phyloP scores from a whole-genome alignment of 2,797 vertebrate species.

The Acanthornis magna region DNA sequence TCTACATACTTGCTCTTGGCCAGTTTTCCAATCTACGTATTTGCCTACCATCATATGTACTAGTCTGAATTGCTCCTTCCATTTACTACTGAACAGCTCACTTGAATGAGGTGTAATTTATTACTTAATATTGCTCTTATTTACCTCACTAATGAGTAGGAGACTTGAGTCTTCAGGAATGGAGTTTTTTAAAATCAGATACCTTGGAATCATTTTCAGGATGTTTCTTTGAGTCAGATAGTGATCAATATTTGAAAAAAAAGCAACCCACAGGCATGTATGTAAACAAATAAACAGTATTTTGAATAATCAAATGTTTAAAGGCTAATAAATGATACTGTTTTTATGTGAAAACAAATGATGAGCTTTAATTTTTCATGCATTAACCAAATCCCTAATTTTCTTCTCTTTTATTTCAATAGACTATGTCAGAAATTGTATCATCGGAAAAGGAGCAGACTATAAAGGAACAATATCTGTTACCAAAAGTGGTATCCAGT shows the following conservation, averaged over 20 bases:
- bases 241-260: neutral
- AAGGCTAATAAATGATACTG: neutral
- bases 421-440: conserved; percentile 95
- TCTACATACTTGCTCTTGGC: neutral
- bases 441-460: conserved; percentile 89
- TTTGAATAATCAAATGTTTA: neutral
- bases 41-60: neutral
- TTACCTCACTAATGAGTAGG: neutral
- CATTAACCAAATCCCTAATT: neutral
- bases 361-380: neutral
- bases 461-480: conserved; percentile 90
- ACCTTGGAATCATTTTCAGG: neutral
- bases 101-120: neutral
- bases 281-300: neutral
- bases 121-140: neutral
- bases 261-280: neutral
- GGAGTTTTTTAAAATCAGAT: neutral
- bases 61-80: neutral
- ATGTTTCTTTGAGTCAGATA: neutral
- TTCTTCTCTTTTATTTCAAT: conserved; percentile 25
- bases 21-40: neutral
- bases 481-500: conserved; percentile 88
- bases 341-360: neutral
- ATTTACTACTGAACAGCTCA: neutral
- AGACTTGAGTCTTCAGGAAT: neutral